Evolutionary conservation across 2,113 vertebrate species (phyloP), one percentile per base, ranked within the genome.

Genomic region (Rallus limicola): DNA sequence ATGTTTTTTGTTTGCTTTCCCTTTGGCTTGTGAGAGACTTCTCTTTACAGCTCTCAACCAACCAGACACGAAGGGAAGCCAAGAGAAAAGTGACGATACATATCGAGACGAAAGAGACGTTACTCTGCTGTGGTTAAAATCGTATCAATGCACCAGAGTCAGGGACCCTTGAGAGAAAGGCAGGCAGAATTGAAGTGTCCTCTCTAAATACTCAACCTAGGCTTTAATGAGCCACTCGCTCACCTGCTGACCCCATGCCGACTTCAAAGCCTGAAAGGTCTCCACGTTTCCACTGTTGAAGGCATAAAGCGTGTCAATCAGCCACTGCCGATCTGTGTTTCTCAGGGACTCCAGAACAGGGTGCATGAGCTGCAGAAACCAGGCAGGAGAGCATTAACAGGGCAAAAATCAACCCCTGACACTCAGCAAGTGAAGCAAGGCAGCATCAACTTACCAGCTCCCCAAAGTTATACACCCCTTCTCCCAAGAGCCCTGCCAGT

Each of bases 401-500:
- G 33, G 11, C 1, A 28, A 6, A 52, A 50, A 29, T 0, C 70
- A 65, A 6, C 28, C 38, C 34, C 63, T 15, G 56, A 16, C 6
- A 3, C 65, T 23, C 59, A 34, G 5, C 12, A 21, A 38, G 23
- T 7, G n/a, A 25, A 26, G 59, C 18, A 25, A 46, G 1, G 14
- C 53, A 23, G 33, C 60, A 21, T 9, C 25, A 21, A 85, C 99
- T 96, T 95, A 99, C 99, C 93, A 99, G 98, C 93, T 99, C 99
- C 88, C 99, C 99, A 1, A 99, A 99, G 98, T 99, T 99, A 95
- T 99, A 99, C 77, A 99, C 99, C 3, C 99, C 99, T 95, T 99
- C 99, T 16, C 99, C 99, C 11, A 99, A 93, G 29, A 99, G 98
- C 52, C 99, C 99, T 0, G 99, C 99, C 88, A 99, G 97, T 1